These are phyloP conservation scores for Centropristis striata DNA, from an alignment of 2,113 vertebrate species.

Conservation along the genomic window DNA sequence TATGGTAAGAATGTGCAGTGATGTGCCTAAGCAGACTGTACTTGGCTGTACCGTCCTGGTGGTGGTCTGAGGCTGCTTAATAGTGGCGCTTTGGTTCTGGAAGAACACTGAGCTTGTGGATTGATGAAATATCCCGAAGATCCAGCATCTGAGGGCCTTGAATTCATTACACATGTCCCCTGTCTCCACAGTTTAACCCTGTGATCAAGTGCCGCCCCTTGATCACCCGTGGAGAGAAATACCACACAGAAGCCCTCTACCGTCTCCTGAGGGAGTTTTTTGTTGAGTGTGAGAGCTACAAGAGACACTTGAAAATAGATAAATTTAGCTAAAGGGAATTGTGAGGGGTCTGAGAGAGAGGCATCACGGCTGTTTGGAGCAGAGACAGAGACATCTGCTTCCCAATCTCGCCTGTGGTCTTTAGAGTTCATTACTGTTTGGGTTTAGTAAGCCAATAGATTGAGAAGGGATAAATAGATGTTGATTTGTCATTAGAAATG, in stretches of 20 bases:
- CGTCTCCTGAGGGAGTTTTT: conserved; percentile 41
- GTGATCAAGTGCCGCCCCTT: conserved; percentile 52
- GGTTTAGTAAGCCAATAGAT: conserved; percentile 34
- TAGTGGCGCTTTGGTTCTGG: conserved; percentile 67
- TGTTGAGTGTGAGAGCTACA: conserved; percentile 44
- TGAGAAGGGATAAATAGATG: conserved; percentile 38
- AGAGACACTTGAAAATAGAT: conserved; percentile 62
- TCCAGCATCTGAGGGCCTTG: conserved; percentile 63
- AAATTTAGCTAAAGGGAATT: conserved; percentile 51
- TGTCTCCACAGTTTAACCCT: conserved; percentile 36
- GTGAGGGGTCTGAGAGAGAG: conserved; percentile 28
- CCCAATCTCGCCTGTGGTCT: conserved; percentile 38
- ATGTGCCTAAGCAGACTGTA: conserved; percentile 54
- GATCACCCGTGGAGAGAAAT: conserved; percentile 58
- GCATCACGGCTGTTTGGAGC: conserved; percentile 38
- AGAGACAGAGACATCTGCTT: conserved; percentile 48
- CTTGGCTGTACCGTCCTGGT: conserved; percentile 66
- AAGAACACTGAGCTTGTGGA: conserved; percentile 63
- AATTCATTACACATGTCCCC: conserved; percentile 69
- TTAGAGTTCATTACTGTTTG: conserved; percentile 21
- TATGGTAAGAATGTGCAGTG: conserved; percentile 62
- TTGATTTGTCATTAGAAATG: conserved; percentile 54
- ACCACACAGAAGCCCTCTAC: conserved; percentile 59
- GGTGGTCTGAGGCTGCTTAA: conserved; percentile 72
- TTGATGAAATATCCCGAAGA: conserved; percentile 63